Evolutionary conservation across 2,113 vertebrate species (phyloP).

Genomic region (Ptilorrhoa leucosticta): DNA sequence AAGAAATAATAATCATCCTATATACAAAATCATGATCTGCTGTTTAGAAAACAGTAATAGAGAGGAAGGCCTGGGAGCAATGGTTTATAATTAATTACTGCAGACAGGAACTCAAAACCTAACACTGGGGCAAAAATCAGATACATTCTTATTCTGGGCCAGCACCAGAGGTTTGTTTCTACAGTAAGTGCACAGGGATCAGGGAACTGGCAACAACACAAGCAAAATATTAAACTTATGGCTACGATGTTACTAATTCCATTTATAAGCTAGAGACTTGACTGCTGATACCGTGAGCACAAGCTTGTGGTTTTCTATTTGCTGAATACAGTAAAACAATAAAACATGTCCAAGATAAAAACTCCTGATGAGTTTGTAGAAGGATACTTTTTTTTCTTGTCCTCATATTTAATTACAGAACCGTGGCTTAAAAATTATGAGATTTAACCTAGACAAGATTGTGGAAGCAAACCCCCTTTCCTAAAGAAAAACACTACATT

Average conservation of each 20-base stretch:
- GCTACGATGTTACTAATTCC: not conserved
- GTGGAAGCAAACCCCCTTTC: not conserved
- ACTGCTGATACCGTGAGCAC: not conserved
- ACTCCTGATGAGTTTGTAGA: not conserved
- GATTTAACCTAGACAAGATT: not conserved
- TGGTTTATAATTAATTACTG: conserved; percentile 30
- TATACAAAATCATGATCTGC: conserved; percentile 22
- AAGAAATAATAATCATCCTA: conserved; percentile 31
- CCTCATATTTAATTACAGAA: not conserved
- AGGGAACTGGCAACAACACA: not conserved
- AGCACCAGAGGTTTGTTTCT: not conserved
- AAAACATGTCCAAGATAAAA: not conserved
- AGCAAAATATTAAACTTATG: not conserved
- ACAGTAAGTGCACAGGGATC: not conserved
- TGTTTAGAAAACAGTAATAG: conserved; percentile 34
- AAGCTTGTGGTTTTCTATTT: not conserved
- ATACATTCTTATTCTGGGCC: not conserved
- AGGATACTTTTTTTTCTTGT: not conserved
- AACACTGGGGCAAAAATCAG: not conserved
- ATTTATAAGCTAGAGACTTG: not conserved
- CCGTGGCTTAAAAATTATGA: not conserved
- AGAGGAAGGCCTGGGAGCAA: not conserved
- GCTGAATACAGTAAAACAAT: not conserved
- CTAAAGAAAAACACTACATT: not conserved
- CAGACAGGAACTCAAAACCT: not conserved